Conservation (phyloP, 2,797 vertebrate genomes). For the Alexandromys oeconomus region DNA sequence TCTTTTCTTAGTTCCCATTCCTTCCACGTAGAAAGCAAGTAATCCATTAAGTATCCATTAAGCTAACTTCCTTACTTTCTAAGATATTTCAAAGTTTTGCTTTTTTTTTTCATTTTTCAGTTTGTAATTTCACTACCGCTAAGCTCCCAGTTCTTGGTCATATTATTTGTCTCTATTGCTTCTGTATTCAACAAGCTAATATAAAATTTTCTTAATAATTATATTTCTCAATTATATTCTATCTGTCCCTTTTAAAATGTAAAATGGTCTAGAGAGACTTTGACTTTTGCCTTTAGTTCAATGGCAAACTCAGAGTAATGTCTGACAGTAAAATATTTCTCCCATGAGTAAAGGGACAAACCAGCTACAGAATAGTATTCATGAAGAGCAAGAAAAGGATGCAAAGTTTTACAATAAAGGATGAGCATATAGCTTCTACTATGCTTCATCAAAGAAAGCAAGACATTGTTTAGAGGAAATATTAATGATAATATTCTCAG, state of each 20-base stretch:
- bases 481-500: background rate
- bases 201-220: background rate
- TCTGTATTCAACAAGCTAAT: background rate
- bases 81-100: background rate
- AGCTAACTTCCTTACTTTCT: background rate
- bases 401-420: background rate
- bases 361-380: background rate
- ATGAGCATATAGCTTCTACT: background rate
- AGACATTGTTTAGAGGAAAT: background rate
- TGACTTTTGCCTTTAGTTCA: background rate
- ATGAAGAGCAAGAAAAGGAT: background rate
- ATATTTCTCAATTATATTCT: background rate
- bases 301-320: background rate
- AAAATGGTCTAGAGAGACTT: background rate
- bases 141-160: background rate
- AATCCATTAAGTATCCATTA: background rate
- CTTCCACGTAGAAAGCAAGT: background rate
- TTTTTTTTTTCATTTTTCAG: background rate
- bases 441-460: background rate
- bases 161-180: background rate
- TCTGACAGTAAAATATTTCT: background rate
- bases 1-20: background rate
- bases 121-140: background rate
- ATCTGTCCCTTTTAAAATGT: background rate
- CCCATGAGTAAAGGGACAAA: background rate